A percentile compares a stretch with the other conserved stretches of the same genome.
These are phyloP conservation scores for Saccostrea glomerata DNA, from an alignment of 1,140 invertebrate genomes.

Conservation along the genomic window DNA sequence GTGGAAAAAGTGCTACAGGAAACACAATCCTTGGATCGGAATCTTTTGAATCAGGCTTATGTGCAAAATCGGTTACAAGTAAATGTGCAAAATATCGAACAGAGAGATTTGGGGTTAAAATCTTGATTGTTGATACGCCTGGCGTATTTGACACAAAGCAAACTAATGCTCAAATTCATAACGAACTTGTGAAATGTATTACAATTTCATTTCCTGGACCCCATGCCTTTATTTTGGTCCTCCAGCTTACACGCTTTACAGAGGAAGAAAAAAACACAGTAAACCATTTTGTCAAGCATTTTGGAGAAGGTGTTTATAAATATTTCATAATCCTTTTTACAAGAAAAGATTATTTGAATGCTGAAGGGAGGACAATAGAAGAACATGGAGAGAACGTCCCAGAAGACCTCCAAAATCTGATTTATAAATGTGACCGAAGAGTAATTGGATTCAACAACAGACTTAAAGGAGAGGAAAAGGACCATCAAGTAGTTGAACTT, in stretches of 20 bases:
- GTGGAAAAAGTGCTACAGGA: constrained; percentile 43
- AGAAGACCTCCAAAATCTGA: background rate
- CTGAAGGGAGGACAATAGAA: background rate
- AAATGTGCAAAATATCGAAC: background rate
- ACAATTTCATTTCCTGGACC: constrained; percentile 53
- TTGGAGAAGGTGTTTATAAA: constrained; percentile 25
- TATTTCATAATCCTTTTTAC: constrained; percentile 48
- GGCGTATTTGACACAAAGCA: constrained; percentile 53
- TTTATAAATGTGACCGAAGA: background rate
- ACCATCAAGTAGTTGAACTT: background rate
- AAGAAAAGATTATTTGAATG: background rate
- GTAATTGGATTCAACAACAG: constrained; percentile 29
- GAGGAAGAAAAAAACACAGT: constrained; percentile 35
- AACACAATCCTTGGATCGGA: constrained; percentile 35
- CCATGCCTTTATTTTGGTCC: constrained; percentile 45
- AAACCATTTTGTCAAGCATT: constrained; percentile 19
- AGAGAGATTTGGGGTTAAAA: background rate
- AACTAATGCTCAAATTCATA: constrained; percentile 31
- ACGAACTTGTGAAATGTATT: constrained; percentile 59
- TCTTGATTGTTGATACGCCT: constrained; percentile 54
- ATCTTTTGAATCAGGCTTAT: constrained; percentile 13
- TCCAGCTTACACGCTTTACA: constrained; percentile 28
- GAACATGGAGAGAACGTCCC: background rate
- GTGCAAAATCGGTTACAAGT: constrained; percentile 2
- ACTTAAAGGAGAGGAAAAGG: background rate